Base-by-base conservation (phyloP, 1,140 invertebrate genomes). In the Xylocopa sonorina region DNA sequence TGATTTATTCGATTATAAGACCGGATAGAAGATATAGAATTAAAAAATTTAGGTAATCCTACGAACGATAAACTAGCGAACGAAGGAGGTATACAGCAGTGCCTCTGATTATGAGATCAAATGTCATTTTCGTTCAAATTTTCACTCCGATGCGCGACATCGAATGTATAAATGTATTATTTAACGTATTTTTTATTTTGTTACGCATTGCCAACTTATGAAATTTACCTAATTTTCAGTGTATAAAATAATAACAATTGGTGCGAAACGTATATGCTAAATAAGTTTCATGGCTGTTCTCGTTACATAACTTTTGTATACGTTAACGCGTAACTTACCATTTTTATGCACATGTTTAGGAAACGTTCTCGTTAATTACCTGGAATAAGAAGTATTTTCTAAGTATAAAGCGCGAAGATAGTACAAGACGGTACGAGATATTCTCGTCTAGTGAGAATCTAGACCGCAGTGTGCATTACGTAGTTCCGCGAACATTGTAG, bases 101-200 rank as follows among this genome's bases (percentile, higher is more conserved):
- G 50, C 41, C 38, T 78, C 60, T 72, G 10, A 38, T 43, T 78
- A 29, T 34, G 16, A 41, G 6, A 51, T 57, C 3, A 9, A n/a
- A 14, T 12, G 38, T n/a, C 0, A 3, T 29, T 53, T 78, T 46
- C 6, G 16, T 73, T 73, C 27, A 27, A 81, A 46, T 38, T 62
- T 53, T 41, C 10, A 62, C 9, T 1, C n/a, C 50, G 57, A 7
- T 71, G 43, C 53, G 46, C 50, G 34, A 60, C 43, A 62, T 71
- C 21, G 43, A 78, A 60, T 58, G 32, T 46, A n/a, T 78, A 62
- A 78, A 71, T 32, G 24, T 60, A 32, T 69, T 69, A 34, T 62
- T 60, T 78, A 71, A 71, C 57, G 29, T 60, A 60, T 73, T 73
- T 82, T 72, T 66, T 43, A 73, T 73, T 73, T 64, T 73, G 43